Base-by-base conservation (phyloP, 1,140 invertebrate genomes). In the Lerema accius region DNA sequence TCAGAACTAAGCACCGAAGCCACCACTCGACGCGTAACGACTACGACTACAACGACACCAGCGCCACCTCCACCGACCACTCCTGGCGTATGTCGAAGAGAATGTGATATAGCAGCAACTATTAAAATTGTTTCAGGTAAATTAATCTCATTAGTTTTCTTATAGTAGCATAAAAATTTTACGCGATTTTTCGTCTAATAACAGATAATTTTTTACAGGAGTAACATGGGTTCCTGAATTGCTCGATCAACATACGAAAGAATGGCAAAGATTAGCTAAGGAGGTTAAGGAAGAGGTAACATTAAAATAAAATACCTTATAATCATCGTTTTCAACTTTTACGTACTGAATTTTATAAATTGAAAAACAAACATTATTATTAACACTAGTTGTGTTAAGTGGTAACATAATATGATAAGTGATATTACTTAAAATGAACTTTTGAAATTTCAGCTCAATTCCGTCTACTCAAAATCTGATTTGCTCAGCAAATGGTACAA, bases 201-300 rank as follows among this genome's bases (percentile, higher is more conserved):
- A n/a, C n/a, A n/a, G n/a, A n/a, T n/a, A n/a, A n/a, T n/a, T n/a
- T 64, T 64, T 80, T 82, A 16, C 63, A 91, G 91, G 96, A 13
- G 94, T 95, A 0, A 93, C 94, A 74, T 98, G 97, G 97, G 92
- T 95, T 17, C 96, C 96, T 0, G 96, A 97, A 89, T 90, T 97
- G 37, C 91, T 96, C 11, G 96, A 97, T 86, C 93, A 96, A 63
- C 96, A 97, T 81, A 97, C 96, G 0, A 92, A 94, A 65, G 96
- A 97, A 80, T 98, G 95, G 95, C 95, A 97, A 78, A 92, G 94
- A 53, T 90, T 97, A 5, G 96, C 96, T 1, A 94, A 94, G 70
- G 95, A 96, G 79, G 94, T 97, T 17, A 94, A 95, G 84, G 92
- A 92, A 69, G 95, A 96, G 92, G 95, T 96, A 76, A 64, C 1